phyloP scores from a whole-genome alignment of 2,888 invertebrate species.

The Acleris emargana region DNA sequence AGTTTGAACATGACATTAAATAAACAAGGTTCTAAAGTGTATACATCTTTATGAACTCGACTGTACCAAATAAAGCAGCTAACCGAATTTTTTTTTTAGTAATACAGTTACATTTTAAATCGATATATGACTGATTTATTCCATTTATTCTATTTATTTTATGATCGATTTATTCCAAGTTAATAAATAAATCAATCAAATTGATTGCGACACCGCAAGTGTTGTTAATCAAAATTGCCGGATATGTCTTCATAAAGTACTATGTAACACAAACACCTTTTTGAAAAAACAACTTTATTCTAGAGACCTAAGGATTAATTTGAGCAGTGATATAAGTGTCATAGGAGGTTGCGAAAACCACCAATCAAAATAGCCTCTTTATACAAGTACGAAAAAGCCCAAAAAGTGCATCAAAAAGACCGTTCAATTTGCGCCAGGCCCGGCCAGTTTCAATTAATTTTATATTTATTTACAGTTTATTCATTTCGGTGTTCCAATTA shows the following conservation, averaged over 20 bases:
- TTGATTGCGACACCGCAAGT: constrained; percentile 62
- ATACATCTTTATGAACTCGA: no score
- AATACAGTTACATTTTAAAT: no score
- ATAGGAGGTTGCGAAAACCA: constrained; percentile 8
- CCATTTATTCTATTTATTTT: no score
- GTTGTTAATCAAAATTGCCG: constrained; percentile 56
- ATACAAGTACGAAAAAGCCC: constrained; percentile 33
- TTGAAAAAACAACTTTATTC: background rate
- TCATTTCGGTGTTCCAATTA: constrained; percentile 35
- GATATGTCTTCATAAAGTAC: background rate
- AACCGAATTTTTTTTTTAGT: no score
- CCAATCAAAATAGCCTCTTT: constrained; percentile 5
- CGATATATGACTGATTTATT: no score
- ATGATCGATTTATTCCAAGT: constrained; percentile 18
- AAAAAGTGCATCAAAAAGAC: constrained; percentile 56
- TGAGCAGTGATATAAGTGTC: background rate
- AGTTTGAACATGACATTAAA: no score
- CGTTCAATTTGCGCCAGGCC: constrained; percentile 55
- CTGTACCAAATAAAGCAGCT: no score
- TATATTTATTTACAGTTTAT: constrained; percentile 44
- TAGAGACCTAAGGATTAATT: background rate
- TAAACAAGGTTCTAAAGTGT: no score
- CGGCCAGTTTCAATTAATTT: constrained; percentile 57
- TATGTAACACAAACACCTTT: background rate
- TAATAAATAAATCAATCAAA: constrained; percentile 56